These are phyloP conservation scores for Aphrocallistes beatrix DNA, from an alignment of 37 sponge, comb jelly and placozoan species.

Conservation along the genomic window DNA sequence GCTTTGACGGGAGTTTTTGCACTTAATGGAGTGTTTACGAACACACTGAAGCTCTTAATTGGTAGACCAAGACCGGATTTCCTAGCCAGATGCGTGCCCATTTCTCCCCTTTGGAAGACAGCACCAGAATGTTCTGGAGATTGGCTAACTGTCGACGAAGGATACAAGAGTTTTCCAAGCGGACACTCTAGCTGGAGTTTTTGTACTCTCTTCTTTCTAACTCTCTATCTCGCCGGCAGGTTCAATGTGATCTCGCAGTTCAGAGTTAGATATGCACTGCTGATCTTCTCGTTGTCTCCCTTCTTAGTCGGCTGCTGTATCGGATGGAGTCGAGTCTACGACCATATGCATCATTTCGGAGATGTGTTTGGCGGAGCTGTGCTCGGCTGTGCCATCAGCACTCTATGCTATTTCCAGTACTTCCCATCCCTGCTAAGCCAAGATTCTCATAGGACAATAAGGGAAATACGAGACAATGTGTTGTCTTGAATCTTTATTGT, in stretches of 20 bases:
- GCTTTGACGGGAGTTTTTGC: neutral
- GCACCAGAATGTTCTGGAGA: neutral
- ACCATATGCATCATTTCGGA: neutral
- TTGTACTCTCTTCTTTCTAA: neutral
- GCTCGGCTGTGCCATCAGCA: neutral
- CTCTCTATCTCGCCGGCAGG: neutral
- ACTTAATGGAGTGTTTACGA: neutral
- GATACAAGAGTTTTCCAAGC: constrained; percentile 5
- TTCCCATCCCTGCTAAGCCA: neutral
- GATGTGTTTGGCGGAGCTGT: neutral
- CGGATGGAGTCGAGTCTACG: neutral
- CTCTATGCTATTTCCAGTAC: constrained; percentile 1
- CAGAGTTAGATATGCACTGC: neutral
- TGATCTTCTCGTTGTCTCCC: neutral
- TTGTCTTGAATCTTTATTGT: no score
- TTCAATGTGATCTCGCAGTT: neutral
- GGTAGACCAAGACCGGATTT: neutral
- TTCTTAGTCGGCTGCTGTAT: neutral
- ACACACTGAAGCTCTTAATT: neutral
- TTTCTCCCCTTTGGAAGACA: neutral
- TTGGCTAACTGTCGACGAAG: neutral
- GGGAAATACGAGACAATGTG: neutral
- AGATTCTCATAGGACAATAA: neutral
- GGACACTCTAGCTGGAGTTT: constrained; percentile 9
- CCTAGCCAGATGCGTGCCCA: neutral